Evolutionary conservation across 2,888 invertebrate genomes (phyloP), one percentile per base, ranked within the genome.

Genomic region (Orgyia antiqua): DNA sequence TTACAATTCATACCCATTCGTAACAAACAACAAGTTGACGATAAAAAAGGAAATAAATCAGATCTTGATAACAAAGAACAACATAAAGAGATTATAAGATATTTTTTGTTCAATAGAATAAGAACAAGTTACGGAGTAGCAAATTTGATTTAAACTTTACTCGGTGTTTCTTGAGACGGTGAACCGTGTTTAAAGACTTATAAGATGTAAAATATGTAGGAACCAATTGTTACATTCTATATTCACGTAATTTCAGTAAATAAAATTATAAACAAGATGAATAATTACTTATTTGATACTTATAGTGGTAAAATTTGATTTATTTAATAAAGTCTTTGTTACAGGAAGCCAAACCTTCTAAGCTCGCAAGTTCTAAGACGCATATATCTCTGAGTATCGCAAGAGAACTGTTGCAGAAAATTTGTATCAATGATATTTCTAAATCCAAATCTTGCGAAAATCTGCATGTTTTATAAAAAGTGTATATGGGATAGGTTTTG

Each of bases 391-490:
- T 94, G 52, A 93, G 92, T 75, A 90, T 94, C 58, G 94, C 94
- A 6, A 88, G 93, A 50, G 94, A 94, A 68, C 89, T 95, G 31
- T 87, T 95, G 10, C 93, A 93, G 68, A 94, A 94, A 83, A 94
- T 95, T 67, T 94, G 94, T 76, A 89, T 94, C 68, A 94, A 93
- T 64, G 94, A 95, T 72, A 92, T 92, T 55, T 91, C 92, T 38
- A 94, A 94, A 76, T 94, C 94, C 7, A 94, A 94, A 71, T 94
- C 94, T 39, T 95, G 95, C 77, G 94, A 95, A 74, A 94, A 95
- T 75, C 86, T 95, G 39, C 94, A 95, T 68, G 94, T 94, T 45
- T 88, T 94, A 51, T 94, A 78, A 79, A 41, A 31, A n/a, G n/a
- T n/a, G n/a, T n/a, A n/a, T n/a, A n/a, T n/a, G n/a, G n/a, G 45